A percentile compares a stretch with the other conserved stretches of the same genome.
These are phyloP conservation scores for Temnothorax nylanderi DNA, from an alignment of 1,140 invertebrate genomes.

Conservation along the genomic window DNA sequence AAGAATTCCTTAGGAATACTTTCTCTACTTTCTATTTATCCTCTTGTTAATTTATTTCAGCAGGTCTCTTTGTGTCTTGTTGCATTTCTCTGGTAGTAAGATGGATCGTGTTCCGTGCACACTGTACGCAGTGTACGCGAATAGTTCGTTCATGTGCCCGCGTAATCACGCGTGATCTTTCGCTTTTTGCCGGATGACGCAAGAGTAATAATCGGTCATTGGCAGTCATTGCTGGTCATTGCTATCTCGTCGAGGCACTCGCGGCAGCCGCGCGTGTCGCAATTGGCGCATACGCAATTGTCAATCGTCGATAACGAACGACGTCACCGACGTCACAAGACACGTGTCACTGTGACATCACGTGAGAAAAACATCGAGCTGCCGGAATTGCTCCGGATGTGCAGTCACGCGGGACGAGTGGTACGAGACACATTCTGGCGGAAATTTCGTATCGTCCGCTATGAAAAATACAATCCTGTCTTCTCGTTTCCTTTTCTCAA, in stretches of 20 bases:
- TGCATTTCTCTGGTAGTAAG: background rate
- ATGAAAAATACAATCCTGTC: background rate
- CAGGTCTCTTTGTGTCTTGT: no score
- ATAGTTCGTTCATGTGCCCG: background rate
- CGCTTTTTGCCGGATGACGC: background rate
- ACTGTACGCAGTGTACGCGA: background rate
- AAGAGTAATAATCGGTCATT: background rate
- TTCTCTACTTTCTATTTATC: no score
- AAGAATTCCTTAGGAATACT: no score
- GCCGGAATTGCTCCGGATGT: background rate
- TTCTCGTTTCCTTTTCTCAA: background rate
- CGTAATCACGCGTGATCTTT: background rate
- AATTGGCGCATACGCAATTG: background rate
- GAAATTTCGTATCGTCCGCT: background rate
- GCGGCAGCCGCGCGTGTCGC: background rate
- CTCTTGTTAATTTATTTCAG: no score
- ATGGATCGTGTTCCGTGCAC: background rate
- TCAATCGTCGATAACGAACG: background rate
- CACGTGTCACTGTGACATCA: background rate
- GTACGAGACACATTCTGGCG: background rate
- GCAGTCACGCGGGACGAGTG: background rate
- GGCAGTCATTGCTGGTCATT: background rate
- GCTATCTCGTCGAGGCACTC: background rate
- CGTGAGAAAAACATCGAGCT: background rate
- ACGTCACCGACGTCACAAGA: background rate